Evolutionary conservation across 2,113 vertebrate species (phyloP).

Genomic region (crab-eating macaque (Macaca fascicularis)): DNA sequence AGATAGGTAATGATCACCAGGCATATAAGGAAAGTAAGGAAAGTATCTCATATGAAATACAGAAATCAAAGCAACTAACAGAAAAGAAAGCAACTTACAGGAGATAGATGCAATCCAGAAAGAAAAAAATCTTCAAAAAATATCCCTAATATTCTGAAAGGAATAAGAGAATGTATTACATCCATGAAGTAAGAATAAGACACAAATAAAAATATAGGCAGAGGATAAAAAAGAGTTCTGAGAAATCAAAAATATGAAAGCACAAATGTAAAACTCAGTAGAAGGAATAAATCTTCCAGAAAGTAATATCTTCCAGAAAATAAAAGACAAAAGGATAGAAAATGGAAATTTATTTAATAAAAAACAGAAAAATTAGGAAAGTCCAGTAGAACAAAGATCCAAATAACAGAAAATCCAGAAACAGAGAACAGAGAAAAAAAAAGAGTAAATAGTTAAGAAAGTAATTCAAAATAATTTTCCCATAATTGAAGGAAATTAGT

Average conservation of each 20-base stretch:
- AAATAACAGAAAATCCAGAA: neutral
- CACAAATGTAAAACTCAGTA: neutral
- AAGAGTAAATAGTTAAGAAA: neutral
- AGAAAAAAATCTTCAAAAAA: neutral
- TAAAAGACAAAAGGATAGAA: neutral
- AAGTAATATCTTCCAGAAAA: neutral
- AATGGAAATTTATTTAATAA: neutral
- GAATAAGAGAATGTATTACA: neutral
- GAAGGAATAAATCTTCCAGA: neutral
- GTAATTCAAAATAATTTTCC: neutral
- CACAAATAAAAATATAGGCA: neutral
- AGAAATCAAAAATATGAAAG: neutral
- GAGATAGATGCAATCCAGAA: neutral
- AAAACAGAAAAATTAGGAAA: slow-evolving; percentile 16
- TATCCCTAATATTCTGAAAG: neutral
- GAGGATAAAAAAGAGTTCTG: neutral
- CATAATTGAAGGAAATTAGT: neutral
- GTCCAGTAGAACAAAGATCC: neutral
- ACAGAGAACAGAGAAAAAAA: neutral
- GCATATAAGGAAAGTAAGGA: neutral
- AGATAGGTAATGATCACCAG: neutral
- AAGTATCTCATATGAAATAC: neutral
- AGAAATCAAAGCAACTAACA: neutral
- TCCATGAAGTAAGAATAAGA: neutral
- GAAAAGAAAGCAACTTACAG: neutral